Conservation (phyloP, 2,888 invertebrate genomes). For the Acrocera orbiculus region DNA sequence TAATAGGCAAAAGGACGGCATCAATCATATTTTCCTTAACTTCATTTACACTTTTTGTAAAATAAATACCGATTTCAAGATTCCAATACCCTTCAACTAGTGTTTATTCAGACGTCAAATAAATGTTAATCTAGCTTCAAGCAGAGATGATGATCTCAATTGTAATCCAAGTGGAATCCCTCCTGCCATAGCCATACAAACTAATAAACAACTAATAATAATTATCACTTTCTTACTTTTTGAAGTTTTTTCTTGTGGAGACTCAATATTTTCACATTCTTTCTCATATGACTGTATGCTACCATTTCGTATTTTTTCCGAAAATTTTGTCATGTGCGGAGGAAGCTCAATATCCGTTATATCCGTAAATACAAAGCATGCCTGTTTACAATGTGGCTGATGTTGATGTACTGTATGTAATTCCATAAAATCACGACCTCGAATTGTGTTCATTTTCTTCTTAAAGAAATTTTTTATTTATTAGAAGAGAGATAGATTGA, state of each 20-base stretch:
- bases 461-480: no score
- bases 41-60: slow-evolving; percentile 19
- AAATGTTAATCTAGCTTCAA: slow-evolving; percentile 38
- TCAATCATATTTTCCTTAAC: slow-evolving; percentile 36
- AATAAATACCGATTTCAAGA: slow-evolving; percentile 10
- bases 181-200: slow-evolving; percentile 28
- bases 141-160: slow-evolving; percentile 36
- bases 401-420: slow-evolving; percentile 26
- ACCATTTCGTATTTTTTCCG: no score
- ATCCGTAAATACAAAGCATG: slow-evolving; percentile 31
- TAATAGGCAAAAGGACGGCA: slow-evolving; percentile 31
- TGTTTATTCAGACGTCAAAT: slow-evolving; percentile 37
- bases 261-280: no score
- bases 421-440: slow-evolving; percentile 30
- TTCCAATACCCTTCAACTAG: slow-evolving; percentile 35
- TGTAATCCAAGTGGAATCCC: slow-evolving; percentile 37
- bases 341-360: slow-evolving; percentile 29
- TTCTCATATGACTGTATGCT: no score
- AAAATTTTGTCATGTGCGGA: no score
- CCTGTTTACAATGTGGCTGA: slow-evolving; percentile 28
- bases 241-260: slow-evolving; percentile 8
- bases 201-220: slow-evolving; percentile 21
- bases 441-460: slow-evolving; percentile 29
- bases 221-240: slow-evolving; percentile 23
- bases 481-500: no score